A percentile compares a stretch with the other conserved stretches of the same genome.
These are phyloP conservation scores for Balaeniceps rex DNA, from an alignment of 2,113 vertebrate species.

Conservation along the genomic window DNA sequence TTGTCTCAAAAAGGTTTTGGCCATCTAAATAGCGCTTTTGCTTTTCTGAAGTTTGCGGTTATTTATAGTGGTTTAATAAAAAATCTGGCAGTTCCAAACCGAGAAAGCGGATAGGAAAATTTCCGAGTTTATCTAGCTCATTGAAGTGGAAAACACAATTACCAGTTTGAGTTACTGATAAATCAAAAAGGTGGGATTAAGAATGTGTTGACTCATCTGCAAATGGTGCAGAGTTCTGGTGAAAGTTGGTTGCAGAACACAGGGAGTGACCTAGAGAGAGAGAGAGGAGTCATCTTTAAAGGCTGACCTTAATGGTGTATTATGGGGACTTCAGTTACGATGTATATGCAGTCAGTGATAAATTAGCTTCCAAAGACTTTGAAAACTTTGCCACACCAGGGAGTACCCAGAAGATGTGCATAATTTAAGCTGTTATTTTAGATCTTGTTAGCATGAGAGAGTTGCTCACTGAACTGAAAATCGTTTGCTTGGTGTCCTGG, in stretches of 20 bases:
- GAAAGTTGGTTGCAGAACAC: neutral
- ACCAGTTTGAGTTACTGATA: neutral
- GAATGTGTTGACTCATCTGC: neutral
- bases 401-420: neutral
- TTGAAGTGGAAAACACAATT: neutral
- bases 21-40: neutral
- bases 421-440: neutral
- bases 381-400: neutral
- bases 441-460: neutral
- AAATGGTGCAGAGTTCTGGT: neutral
- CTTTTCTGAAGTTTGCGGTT: neutral
- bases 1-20: neutral
- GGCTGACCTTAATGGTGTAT: neutral
- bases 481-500: neutral
- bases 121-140: neutral
- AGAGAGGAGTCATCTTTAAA: neutral
- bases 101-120: neutral
- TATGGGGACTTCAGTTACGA: fast-evolving
- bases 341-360: neutral
- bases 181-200: neutral
- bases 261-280: neutral
- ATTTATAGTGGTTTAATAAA: neutral
- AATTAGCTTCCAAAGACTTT: neutral
- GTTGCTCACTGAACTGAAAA: neutral
- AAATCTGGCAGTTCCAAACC: neutral